Conservation (phyloP, 2,888 invertebrate species). For the Nomada ruficornis region DNA sequence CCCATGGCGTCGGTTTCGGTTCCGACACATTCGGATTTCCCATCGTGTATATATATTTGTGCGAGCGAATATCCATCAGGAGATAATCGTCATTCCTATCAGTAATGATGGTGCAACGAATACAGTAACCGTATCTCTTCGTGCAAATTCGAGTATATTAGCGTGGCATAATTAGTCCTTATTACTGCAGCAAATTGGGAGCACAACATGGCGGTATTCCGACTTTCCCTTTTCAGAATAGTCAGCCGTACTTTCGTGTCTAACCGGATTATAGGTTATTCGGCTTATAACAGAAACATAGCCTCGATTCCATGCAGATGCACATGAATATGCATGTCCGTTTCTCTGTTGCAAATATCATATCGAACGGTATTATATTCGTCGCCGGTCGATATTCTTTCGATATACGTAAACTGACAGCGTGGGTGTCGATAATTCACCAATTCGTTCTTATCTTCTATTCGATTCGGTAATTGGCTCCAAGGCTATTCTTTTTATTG, state of each 20-base stretch:
- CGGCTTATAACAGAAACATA: not conserved
- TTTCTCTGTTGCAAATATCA: not conserved
- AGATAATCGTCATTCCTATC: not conserved
- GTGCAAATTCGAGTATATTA: not conserved
- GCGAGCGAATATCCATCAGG: not conserved
- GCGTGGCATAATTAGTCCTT: not conserved
- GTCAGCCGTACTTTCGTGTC: not conserved
- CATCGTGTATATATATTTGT: not conserved
- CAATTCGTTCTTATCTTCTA: not conserved
- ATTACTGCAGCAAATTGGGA: constrained; percentile 44
- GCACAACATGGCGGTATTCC: constrained; percentile 60
- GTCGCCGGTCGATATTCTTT: constrained; percentile 51
- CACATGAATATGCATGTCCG: not conserved
- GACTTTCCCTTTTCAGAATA: constrained; percentile 47
- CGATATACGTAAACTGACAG: constrained; percentile 37
- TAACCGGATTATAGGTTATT: not conserved
- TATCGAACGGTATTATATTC: constrained; percentile 10
- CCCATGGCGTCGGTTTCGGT: constrained; percentile 59
- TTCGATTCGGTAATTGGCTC: not conserved
- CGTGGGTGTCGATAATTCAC: constrained; percentile 13
- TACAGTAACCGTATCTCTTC: not conserved
- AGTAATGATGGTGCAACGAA: not conserved
- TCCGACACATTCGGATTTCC: constrained; percentile 9
- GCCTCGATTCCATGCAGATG: not conserved
- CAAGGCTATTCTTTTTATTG: not conserved